A percentile compares a stretch with the other conserved stretches of the same genome.
Conservation (phyloP, 2,797 vertebrate species). For the Leptodactylus fallax region DNA sequence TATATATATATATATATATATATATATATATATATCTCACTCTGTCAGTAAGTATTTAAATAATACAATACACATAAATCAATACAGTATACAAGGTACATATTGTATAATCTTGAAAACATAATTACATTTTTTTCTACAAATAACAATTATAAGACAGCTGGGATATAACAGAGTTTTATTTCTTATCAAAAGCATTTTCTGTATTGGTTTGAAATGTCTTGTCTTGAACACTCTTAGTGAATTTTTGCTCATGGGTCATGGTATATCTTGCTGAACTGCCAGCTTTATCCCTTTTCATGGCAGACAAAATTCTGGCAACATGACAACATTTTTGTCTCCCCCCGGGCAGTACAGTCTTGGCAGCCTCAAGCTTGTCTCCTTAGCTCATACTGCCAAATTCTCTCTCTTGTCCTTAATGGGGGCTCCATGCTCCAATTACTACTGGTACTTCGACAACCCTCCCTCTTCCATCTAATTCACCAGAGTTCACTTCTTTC, state of each 20-base stretch:
- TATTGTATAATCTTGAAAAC: background rate
- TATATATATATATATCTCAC: too few relatives aligned
- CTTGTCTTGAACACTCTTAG: background rate
- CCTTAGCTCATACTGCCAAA: conserved; percentile 42
- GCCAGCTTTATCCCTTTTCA: conserved; percentile 28
- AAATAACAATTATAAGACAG: background rate
- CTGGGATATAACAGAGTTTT: background rate
- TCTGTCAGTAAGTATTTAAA: too few relatives aligned
- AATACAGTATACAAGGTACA: background rate
- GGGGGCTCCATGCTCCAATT: conserved; percentile 59
- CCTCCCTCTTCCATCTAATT: conserved; percentile 52
- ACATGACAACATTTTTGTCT: conserved; percentile 32
- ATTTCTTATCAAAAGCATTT: background rate
- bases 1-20: too few relatives aligned
- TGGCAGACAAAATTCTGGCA: conserved; percentile 33
- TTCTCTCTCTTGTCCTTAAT: conserved; percentile 54
- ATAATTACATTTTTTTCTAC: background rate
- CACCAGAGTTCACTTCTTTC: conserved; percentile 39
- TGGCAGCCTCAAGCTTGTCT: conserved; percentile 53
- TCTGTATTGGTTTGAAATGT: background rate
- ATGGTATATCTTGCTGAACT: conserved; percentile 18
- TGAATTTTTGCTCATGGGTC: conserved; percentile 5
- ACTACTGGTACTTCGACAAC: conserved; percentile 46
- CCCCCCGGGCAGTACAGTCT: conserved; percentile 32
- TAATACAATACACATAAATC: too few relatives aligned